Evolutionary conservation across 2,113 vertebrate genomes (phyloP).

Genomic region (Calidris pugnax): DNA sequence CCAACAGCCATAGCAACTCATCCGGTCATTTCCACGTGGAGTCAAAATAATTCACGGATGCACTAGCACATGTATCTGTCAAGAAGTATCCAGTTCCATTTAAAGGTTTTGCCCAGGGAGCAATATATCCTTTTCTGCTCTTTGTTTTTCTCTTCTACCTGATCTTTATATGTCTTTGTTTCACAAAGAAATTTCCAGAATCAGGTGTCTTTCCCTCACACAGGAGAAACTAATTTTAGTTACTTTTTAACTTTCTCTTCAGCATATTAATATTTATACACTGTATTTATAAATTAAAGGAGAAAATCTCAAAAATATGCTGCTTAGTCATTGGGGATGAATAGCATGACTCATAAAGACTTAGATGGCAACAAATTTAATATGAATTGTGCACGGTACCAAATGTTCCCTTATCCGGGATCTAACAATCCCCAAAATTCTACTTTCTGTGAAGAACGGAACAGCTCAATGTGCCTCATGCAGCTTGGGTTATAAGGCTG

Average conservation of each 20-base stretch:
- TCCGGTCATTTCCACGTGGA: background rate
- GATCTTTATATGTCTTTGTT: background rate
- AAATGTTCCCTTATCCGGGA: background rate
- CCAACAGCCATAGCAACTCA: background rate
- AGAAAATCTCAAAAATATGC: conserved; percentile 29
- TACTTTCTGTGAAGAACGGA: background rate
- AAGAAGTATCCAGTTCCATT: background rate
- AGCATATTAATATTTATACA: conserved; percentile 40
- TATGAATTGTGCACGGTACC: background rate
- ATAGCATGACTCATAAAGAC: conserved; percentile 38
- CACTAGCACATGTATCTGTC: background rate
- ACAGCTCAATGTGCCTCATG: background rate
- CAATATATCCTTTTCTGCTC: background rate
- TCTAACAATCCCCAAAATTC: background rate
- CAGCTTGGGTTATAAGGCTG: background rate
- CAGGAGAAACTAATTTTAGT: background rate
- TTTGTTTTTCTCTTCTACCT: background rate
- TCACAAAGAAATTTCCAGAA: background rate
- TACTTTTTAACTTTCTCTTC: conserved; percentile 16
- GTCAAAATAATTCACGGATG: background rate
- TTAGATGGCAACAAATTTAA: background rate
- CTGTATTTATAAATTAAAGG: conserved; percentile 28
- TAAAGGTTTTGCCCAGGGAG: background rate
- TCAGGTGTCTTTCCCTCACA: background rate
- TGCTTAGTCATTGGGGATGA: conserved; percentile 30